phyloP scores from a whole-genome alignment of 2,113 vertebrate species.

The Dromaius novaehollandiae region DNA sequence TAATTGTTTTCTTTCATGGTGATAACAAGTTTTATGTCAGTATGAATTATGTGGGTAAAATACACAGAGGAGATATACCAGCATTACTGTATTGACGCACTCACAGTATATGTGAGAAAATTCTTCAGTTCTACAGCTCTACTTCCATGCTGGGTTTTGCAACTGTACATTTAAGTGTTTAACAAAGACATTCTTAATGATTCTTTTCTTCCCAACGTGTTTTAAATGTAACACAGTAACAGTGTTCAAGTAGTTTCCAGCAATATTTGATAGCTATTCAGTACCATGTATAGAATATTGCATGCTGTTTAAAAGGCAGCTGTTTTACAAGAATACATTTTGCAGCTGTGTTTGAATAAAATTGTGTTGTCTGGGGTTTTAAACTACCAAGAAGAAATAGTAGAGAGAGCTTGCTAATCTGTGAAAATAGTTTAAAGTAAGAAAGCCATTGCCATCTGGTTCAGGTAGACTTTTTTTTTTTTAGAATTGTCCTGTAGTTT shows the following conservation, averaged over 20 bases:
- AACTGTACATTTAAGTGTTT: not conserved
- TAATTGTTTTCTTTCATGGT: not conserved
- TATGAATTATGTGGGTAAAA: not conserved
- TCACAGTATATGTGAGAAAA: not conserved
- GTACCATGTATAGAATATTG: rapidly evolving
- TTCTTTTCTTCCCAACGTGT: not conserved
- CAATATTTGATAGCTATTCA: not conserved
- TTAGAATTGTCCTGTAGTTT: not conserved
- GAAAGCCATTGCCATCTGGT: not conserved
- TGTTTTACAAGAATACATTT: not conserved
- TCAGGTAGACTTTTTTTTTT: not conserved
- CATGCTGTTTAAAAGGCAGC: not conserved
- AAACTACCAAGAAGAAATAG: not conserved
- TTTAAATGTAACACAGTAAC: not conserved
- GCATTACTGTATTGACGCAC: not conserved
- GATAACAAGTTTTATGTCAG: not conserved
- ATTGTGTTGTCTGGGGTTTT: not conserved
- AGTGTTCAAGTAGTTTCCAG: not conserved
- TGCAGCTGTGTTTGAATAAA: not conserved
- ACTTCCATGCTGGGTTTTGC: not conserved
- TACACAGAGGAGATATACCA: not conserved
- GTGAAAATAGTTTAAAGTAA: not conserved
- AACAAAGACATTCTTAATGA: not conserved
- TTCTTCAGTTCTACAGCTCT: not conserved
- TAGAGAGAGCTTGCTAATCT: not conserved